Conservation (phyloP, 2,888 invertebrate genomes). For the Leptinotarsa rubiginosa region DNA sequence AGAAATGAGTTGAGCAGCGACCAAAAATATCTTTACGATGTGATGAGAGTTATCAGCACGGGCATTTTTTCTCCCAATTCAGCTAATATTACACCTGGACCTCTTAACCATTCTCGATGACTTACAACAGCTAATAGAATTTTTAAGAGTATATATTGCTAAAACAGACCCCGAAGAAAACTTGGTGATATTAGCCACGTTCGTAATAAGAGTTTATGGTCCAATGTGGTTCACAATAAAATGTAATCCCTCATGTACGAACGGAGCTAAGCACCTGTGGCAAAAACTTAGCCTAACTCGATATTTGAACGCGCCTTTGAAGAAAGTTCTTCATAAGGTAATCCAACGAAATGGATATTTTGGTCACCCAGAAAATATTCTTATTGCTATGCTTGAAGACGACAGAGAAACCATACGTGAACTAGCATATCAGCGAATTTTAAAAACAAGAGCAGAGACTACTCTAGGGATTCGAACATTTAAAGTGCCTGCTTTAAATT, state of each 20-base stretch:
- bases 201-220: constrained; percentile 51
- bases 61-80: neutral
- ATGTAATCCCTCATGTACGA: constrained; percentile 47
- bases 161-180: constrained; percentile 22
- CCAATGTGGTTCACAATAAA: constrained; percentile 52
- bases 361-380: constrained; percentile 14
- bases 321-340: constrained; percentile 6
- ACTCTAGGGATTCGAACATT: neutral
- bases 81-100: constrained; percentile 31
- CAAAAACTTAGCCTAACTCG: constrained; percentile 1
- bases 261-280: constrained; percentile 43
- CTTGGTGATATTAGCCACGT: constrained; percentile 36
- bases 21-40: constrained; percentile 24
- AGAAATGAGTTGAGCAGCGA: constrained; percentile 19
- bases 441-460: neutral
- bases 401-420: neutral
- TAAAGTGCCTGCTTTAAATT: constrained; percentile 20
- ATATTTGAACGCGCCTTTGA: constrained; percentile 1
- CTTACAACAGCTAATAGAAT: constrained; percentile 45
- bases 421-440: constrained; percentile 16
- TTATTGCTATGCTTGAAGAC: constrained; percentile 18
- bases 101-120: constrained; percentile 42
- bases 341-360: constrained; percentile 21
- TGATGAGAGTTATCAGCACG: constrained; percentile 3
- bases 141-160: constrained; percentile 43